Evolutionary conservation across 2,797 vertebrate species (phyloP), one percentile per base, ranked within the genome.

Genomic region (Hoplostethus atlanticus): DNA sequence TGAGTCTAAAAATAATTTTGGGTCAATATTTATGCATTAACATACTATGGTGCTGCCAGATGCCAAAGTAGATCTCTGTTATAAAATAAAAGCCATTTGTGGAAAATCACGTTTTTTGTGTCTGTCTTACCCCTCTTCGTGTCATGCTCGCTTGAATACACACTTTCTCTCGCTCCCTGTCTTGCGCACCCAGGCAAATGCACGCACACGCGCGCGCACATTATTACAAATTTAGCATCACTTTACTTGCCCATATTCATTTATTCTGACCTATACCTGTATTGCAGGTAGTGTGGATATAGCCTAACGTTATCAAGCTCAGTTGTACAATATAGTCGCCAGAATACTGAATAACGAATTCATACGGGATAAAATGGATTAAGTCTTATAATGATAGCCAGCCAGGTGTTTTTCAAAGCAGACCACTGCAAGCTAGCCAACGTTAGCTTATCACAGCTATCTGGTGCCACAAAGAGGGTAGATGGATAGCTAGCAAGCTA

Each of bases 391-490:
- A 68, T 30, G 0, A 36, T 57, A 71, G 64, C 60, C 31, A 3
- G 6, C 5, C 30, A 55, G 40, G 59, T 81, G 57, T 55, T 80
- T 51, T 57, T 51, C 1, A 51, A 21, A 47, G 17, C 54, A 54
- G 52, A 28, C 7, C 30, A 40, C 34, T 51, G 60, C 51, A 71
- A 75, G 83, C 74, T 21, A 36, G 54, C 16, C 3, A 21, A 50
- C 17, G 38, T 84, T 82, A 56, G n/a, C 75, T 81, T 76, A 80
- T 85, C 84, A 48, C 5, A 63, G 71, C 83, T 70, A 78, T 83
- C 79, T 82, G 82, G 90, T 72, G 82, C 84, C 87, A 91, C 89
- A 90, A 90, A 91, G 87, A 90, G 84, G 87, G 82, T 84, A 89
- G 83, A 85, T 84, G 83, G 81, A 77, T 59, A 84, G 90, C 91